Evolutionary conservation across 2,113 vertebrate genomes (phyloP).

Genomic region (Eurypyga helias): DNA sequence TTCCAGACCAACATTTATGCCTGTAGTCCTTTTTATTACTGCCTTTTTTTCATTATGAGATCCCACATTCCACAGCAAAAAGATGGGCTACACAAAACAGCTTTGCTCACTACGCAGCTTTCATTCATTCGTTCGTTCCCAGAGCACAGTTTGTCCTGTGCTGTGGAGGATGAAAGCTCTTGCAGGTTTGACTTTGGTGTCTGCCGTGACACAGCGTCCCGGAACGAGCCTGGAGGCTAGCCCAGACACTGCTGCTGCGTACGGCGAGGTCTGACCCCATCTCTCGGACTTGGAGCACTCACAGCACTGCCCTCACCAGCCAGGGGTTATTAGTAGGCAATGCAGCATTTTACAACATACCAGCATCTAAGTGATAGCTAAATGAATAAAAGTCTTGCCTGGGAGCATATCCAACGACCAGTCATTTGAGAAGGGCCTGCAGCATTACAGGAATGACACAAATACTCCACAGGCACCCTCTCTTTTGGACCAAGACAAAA

Average conservation of each 20-base stretch:
- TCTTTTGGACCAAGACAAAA: background rate
- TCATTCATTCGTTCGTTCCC: background rate
- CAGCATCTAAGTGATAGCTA: background rate
- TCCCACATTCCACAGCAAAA: background rate
- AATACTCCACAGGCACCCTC: background rate
- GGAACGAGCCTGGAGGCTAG: background rate
- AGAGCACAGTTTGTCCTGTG: background rate
- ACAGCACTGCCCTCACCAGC: background rate
- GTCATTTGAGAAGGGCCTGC: background rate
- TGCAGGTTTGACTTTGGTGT: background rate
- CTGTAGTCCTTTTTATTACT: background rate
- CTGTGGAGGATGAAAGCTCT: background rate
- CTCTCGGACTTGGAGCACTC: background rate
- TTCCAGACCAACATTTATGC: background rate
- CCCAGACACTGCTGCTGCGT: background rate
- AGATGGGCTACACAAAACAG: background rate
- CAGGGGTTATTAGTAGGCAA: background rate
- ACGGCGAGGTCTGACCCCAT: background rate
- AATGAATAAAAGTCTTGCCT: background rate
- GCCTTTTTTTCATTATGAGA: background rate
- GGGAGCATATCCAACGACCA: background rate
- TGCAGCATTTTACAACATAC: background rate
- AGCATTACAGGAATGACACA: background rate
- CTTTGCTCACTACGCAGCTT: background rate
- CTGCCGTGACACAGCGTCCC: background rate